These are phyloP conservation scores for Coenonympha glycerion DNA, from an alignment of 2,888 invertebrate genomes.

Conservation along the genomic window DNA sequence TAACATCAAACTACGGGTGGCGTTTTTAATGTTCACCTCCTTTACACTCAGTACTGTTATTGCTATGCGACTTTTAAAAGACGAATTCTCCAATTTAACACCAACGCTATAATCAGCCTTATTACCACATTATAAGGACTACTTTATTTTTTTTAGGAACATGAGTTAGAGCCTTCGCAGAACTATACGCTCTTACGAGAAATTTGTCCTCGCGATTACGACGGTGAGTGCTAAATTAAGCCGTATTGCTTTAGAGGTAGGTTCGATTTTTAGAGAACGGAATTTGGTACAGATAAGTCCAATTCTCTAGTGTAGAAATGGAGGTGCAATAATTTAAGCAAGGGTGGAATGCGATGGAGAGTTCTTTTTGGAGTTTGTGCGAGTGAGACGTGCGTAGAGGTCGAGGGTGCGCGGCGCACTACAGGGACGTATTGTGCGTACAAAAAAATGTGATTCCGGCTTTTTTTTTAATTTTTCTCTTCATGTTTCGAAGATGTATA, in stretches of 20 bases:
- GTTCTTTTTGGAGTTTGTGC: slow-evolving; percentile 76
- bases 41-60: slow-evolving; percentile 46
- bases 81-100: slow-evolving; percentile 40
- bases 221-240: slow-evolving; percentile 26
- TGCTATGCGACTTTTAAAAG: slow-evolving; percentile 50
- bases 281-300: slow-evolving; percentile 38
- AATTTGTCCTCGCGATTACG: slow-evolving; percentile 48
- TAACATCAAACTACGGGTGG: slow-evolving; percentile 39
- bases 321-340: slow-evolving; percentile 75
- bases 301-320: slow-evolving; percentile 42
- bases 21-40: slow-evolving; percentile 59
- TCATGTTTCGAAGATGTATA: neutral
- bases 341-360: slow-evolving; percentile 72
- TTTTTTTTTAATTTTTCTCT: neutral
- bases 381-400: slow-evolving; percentile 75
- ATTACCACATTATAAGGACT: slow-evolving; percentile 26
- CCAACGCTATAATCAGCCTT: slow-evolving; percentile 34
- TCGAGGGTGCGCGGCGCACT: slow-evolving; percentile 68
- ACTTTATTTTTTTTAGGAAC: slow-evolving; percentile 30
- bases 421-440: slow-evolving; percentile 47
- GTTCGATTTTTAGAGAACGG: slow-evolving; percentile 36
- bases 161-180: slow-evolving; percentile 54
- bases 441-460: slow-evolving; percentile 11
- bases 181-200: slow-evolving; percentile 59
- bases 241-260: slow-evolving; percentile 30